Evolutionary conservation across 1,140 invertebrate genomes (phyloP), one percentile per base, ranked within the genome.

Genomic region (Parasteatoda tepidariorum): DNA sequence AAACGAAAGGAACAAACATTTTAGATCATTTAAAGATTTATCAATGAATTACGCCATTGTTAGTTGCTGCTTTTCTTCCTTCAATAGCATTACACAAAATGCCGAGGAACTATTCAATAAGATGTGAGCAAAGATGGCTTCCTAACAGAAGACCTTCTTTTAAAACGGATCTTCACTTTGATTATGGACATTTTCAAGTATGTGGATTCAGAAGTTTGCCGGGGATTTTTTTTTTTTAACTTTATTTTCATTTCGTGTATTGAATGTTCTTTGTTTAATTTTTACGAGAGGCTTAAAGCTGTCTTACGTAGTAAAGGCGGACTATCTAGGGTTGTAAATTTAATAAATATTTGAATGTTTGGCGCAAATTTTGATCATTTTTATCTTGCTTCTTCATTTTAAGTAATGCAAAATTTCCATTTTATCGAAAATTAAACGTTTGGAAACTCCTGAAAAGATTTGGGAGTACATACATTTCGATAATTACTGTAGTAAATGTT

Each of bases 261-360:
- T 71, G 48, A 71, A 57, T 22, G n/a, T 57, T 71, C 2, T 57
- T 67, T 30, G 6, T 31, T 57, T 71, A 9, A 26, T 5, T 71
- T 71, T 71, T 71, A 71, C 68, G 68, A 71, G 48, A 55, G 28
- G 22, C 18, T 71, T 28, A 31, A 71, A 71, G 41, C 22, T 71
- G 48, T 26, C 68, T 55, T 2, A 48, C 26, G 48, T 71, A 71
- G 28, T 71, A 71, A 57, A 71, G 48, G 57, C 26, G 24, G 28
- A 30, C 68, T 30, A 26, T 13, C 26, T 15, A 71, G 68, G 68
- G 48, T 28, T 71, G 28, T 1, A 13, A 24, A 38, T n/a, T n/a
- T 6, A 38, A 68, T 68, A 30, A 41, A 68, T 33, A 31, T 41
- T 2, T 13, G 18, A 18, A 48, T 0, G 18, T 9, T 48, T 48